Evolutionary conservation across 2,113 vertebrate species (phyloP).

Genomic region (Dipodomys stephensi): DNA sequence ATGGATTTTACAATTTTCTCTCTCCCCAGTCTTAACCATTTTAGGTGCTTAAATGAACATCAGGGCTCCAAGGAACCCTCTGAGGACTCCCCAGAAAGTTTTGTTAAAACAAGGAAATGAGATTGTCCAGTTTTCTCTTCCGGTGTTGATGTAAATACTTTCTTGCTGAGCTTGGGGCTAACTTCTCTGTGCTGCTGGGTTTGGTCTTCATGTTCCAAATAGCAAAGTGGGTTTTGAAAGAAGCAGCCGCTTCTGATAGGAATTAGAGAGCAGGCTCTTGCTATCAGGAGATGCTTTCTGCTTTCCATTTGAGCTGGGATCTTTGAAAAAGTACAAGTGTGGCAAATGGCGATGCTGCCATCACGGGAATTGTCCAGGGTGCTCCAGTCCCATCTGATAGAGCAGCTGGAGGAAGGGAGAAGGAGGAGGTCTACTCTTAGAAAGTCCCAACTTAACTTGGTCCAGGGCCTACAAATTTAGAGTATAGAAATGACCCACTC

Average conservation of each 20-base stretch:
- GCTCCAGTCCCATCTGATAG: background rate
- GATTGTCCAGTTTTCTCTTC: background rate
- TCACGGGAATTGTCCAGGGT: background rate
- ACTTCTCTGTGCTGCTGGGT: background rate
- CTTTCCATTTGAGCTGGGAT: background rate
- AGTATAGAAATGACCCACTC: background rate
- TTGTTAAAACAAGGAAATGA: constrained; percentile 10
- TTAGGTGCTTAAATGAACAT: background rate
- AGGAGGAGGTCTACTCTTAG: rapidly evolving
- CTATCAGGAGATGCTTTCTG: background rate
- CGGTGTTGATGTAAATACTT: background rate
- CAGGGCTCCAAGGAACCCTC: background rate
- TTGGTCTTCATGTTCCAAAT: background rate
- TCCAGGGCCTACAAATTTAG: background rate
- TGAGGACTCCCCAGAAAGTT: background rate
- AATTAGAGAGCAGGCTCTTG: background rate
- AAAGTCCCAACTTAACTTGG: background rate
- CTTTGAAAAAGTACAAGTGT: background rate
- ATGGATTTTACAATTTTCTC: background rate
- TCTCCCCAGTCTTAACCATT: background rate
- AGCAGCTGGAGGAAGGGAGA: background rate
- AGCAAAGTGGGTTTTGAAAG: background rate
- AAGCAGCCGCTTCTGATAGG: background rate
- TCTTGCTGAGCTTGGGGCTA: background rate
- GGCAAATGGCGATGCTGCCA: too few species aligned